These are phyloP conservation scores for Ophion ellenae DNA, from an alignment of 2,888 invertebrate species.

Conservation along the genomic window DNA sequence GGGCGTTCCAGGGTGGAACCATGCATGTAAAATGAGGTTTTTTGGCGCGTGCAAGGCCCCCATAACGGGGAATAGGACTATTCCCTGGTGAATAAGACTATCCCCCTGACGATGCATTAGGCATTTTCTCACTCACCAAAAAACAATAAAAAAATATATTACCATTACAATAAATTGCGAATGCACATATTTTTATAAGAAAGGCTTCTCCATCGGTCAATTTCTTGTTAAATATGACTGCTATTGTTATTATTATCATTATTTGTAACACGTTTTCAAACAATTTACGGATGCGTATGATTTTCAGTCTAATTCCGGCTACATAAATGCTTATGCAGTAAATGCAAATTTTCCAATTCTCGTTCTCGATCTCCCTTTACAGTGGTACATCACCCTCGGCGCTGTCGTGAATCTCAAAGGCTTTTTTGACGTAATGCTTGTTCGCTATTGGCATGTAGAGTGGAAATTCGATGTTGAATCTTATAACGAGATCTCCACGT, in stretches of 20 bases:
- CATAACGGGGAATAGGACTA: conserved; percentile 12
- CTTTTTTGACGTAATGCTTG: conserved; percentile 80
- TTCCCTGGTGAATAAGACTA: too few species aligned
- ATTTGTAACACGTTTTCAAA: too few species aligned
- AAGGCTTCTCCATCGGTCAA: too few species aligned
- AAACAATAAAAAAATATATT: not conserved
- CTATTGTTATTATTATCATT: too few species aligned
- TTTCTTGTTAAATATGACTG: too few species aligned
- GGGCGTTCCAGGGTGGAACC: conserved; percentile 5
- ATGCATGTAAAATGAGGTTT: not conserved
- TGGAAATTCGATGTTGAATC: conserved; percentile 87
- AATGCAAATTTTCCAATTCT: conserved; percentile 66
- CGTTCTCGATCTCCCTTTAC: conserved; percentile 65
- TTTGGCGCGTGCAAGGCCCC: conserved; percentile 28
- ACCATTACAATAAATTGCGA: too few species aligned
- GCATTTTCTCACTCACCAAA: not conserved
- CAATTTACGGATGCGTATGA: too few species aligned
- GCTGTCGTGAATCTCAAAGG: conserved; percentile 71
- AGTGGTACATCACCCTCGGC: conserved; percentile 72
- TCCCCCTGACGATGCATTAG: not conserved
- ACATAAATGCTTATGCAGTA: conserved; percentile 60
- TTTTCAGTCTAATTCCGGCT: not conserved
- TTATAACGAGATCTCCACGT: conserved; percentile 89
- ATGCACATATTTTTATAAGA: too few species aligned
- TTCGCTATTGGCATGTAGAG: conserved; percentile 84